Evolutionary conservation across 1,140 invertebrate species (phyloP).

Genomic region (Anastrepha obliqua): DNA sequence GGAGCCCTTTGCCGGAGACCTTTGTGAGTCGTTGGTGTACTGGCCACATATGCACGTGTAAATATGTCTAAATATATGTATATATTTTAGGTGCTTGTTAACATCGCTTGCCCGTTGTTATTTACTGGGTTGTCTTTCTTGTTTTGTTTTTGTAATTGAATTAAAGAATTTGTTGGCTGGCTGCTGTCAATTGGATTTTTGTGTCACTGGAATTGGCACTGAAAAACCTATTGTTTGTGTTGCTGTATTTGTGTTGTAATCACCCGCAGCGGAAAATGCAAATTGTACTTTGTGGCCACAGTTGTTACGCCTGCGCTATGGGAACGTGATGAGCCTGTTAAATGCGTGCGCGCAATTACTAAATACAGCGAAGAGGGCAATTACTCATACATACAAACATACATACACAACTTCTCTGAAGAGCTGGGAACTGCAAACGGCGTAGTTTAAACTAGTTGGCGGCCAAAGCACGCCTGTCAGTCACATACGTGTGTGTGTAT

Average conservation of each 20-base stretch:
- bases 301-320: slow-evolving; percentile 34
- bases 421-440: slow-evolving; percentile 27
- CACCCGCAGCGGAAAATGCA: slow-evolving; percentile 21
- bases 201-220: slow-evolving; percentile 49
- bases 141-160: background rate
- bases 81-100: background rate
- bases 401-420: no score
- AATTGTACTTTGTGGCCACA: slow-evolving; percentile 6
- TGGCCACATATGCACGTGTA: background rate
- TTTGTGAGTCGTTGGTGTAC: background rate
- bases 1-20: slow-evolving; percentile 31
- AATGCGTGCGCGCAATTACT: background rate
- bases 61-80: background rate
- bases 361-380: background rate
- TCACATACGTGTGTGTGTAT: background rate
- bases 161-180: background rate
- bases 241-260: slow-evolving; percentile 6
- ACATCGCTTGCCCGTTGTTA: background rate
- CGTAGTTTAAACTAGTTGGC: slow-evolving; percentile 23
- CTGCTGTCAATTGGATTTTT: slow-evolving; percentile 16
- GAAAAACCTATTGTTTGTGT: background rate
- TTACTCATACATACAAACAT: no score
- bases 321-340: slow-evolving; percentile 48
- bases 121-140: slow-evolving; percentile 1
- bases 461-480: background rate